Conservation (phyloP, 2,797 vertebrate species). For the Rhinoraja longicauda region DNA sequence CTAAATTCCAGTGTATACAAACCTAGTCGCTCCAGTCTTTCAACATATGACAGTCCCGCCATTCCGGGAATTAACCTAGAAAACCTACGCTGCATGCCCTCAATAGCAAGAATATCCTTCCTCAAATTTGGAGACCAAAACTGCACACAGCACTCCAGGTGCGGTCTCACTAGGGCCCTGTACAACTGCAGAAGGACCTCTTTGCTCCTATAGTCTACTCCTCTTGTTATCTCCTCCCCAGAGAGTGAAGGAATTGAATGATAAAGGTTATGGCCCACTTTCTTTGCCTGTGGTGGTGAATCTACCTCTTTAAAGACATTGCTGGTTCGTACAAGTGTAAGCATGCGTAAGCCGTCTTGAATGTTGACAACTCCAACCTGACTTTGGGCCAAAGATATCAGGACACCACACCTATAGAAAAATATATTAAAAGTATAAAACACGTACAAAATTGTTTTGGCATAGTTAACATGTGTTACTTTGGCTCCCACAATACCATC, state of each 20-base stretch:
- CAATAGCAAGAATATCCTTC: too few species aligned
- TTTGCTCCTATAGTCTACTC: too few species aligned
- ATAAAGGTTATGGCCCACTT: not conserved
- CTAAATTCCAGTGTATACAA: too few species aligned
- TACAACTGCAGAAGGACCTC: too few species aligned
- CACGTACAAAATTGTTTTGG: not conserved
- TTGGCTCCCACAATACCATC: not conserved
- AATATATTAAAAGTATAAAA: not conserved
- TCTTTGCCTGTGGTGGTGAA: not conserved
- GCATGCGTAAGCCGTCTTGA: not conserved
- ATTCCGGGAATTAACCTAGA: too few species aligned
- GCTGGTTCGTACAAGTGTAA: constrained; percentile 6
- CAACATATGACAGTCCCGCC: too few species aligned
- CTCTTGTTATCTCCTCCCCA: not conserved
- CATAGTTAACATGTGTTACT: not conserved
- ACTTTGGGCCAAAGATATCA: not conserved
- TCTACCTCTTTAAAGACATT: not conserved
- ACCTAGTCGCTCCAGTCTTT: too few species aligned
- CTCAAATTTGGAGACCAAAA: too few species aligned
- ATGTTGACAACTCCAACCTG: not conserved
- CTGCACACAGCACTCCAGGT: too few species aligned
- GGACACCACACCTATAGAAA: not conserved
- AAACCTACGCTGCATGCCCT: too few species aligned
- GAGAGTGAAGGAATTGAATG: not conserved
- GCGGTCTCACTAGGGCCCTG: too few species aligned